Conservation (phyloP, 2,888 invertebrate species). For the Orthosia cruda region DNA sequence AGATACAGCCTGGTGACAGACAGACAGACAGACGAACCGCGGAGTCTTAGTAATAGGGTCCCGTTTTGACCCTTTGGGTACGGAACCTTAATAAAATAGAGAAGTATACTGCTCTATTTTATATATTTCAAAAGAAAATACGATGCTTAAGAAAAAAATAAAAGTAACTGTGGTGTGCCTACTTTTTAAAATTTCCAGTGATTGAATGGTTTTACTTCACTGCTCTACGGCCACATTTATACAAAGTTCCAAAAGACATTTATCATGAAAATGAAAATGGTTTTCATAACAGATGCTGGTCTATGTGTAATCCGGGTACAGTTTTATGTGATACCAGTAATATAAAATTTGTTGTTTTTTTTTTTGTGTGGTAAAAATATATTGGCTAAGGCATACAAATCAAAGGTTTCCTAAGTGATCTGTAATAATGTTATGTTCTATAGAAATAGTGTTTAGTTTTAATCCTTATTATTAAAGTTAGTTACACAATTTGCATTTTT, state of each 20-base stretch:
- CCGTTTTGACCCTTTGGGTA: too few species aligned
- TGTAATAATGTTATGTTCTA: slow-evolving; percentile 12
- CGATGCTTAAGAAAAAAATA: not conserved
- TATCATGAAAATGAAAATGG: not conserved
- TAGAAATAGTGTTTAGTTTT: slow-evolving; percentile 23
- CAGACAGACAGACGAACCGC: too few species aligned
- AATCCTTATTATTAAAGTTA: slow-evolving; percentile 49
- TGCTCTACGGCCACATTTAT: not conserved
- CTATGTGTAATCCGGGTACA: too few species aligned
- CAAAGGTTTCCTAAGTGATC: slow-evolving; percentile 48
- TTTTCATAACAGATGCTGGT: not conserved
- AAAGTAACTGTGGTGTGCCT: not conserved
- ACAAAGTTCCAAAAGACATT: not conserved
- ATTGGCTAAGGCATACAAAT: slow-evolving; percentile 52
- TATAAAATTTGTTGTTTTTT: too few species aligned
- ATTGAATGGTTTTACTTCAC: not conserved
- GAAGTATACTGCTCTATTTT: too few species aligned
- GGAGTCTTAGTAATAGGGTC: too few species aligned
- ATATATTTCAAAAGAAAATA: too few species aligned
- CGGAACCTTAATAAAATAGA: too few species aligned
- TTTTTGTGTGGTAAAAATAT: slow-evolving; percentile 5
- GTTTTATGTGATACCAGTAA: too few species aligned
- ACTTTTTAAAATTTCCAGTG: not conserved
- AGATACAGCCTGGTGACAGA: too few species aligned
- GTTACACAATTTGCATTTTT: not conserved